Conservation (phyloP, 2,888 invertebrate genomes). For the Xestia rhomboidea region DNA sequence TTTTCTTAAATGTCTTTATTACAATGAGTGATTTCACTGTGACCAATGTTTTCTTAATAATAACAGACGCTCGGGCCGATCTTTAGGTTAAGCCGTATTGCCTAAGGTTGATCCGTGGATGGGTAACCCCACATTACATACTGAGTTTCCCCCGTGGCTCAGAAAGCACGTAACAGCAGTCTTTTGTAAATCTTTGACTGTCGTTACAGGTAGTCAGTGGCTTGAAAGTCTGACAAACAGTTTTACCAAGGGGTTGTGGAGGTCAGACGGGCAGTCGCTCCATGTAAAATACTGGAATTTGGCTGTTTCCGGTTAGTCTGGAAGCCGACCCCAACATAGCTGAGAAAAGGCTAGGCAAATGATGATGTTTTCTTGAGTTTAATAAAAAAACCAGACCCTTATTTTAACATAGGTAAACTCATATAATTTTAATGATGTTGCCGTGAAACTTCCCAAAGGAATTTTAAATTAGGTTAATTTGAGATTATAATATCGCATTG, state of each 20-base stretch:
- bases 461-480: not conserved
- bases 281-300: not conserved
- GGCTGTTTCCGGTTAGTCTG: no score
- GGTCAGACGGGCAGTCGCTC: not conserved
- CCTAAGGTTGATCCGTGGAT: not conserved
- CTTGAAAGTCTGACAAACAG: not conserved
- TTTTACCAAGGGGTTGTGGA: not conserved
- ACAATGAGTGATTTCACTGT: slow-evolving; percentile 3
- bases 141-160: not conserved
- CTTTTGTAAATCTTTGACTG: not conserved
- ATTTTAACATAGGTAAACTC: not conserved
- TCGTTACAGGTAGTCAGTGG: not conserved
- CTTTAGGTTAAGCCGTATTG: not conserved
- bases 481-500: not conserved
- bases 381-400: not conserved
- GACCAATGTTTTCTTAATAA: not conserved
- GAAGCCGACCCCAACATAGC: not conserved
- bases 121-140: not conserved
- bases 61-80: not conserved
- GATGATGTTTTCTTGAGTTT: not conserved
- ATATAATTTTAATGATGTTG: not conserved
- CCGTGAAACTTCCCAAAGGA: not conserved
- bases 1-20: slow-evolving; percentile 19
- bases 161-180: not conserved
- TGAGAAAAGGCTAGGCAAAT: not conserved